A percentile compares a stretch with the other conserved stretches of the same genome.
Conservation (phyloP, 2,797 vertebrate species). For the Rhinella marina region DNA sequence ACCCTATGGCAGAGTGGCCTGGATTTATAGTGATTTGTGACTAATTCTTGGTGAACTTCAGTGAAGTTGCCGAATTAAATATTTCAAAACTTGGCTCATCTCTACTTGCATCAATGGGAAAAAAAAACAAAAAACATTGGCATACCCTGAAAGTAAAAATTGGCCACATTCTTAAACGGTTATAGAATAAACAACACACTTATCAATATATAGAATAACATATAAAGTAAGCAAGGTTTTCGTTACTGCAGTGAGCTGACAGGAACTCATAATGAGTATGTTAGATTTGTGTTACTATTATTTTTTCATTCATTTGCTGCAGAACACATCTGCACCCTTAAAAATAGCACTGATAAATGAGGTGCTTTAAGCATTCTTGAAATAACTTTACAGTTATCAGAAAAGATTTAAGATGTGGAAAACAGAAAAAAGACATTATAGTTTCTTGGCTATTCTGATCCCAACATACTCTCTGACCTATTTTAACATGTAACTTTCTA, state of each 20-base stretch:
- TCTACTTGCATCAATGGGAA: too few species aligned
- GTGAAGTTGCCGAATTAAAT: too few species aligned
- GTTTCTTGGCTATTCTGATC: neutral
- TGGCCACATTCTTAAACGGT: too few species aligned
- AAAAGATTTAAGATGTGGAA: constrained; percentile 15
- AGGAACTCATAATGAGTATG: constrained; percentile 3
- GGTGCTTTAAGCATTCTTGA: constrained; percentile 36
- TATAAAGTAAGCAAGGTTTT: neutral
- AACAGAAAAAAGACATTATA: constrained; percentile 11
- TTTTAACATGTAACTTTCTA: neutral
- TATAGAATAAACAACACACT: too few species aligned
- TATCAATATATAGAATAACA: too few species aligned
- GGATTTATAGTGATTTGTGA: too few species aligned
- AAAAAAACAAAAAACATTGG: too few species aligned
- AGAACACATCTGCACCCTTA: constrained; percentile 28
- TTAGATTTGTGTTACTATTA: neutral
- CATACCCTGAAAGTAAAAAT: too few species aligned
- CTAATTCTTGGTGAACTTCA: too few species aligned
- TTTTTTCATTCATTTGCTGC: constrained; percentile 17
- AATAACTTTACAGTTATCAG: constrained; percentile 22
- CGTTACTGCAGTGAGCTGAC: neutral
- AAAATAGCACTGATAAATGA: constrained; percentile 29
- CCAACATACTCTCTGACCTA: neutral
- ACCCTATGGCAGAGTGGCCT: too few species aligned
- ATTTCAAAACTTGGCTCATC: too few species aligned